A percentile compares a stretch with the other conserved stretches of the same genome.
Evolutionary conservation across 1,140 invertebrate genomes (phyloP).

Genomic region (Prorops nasuta): DNA sequence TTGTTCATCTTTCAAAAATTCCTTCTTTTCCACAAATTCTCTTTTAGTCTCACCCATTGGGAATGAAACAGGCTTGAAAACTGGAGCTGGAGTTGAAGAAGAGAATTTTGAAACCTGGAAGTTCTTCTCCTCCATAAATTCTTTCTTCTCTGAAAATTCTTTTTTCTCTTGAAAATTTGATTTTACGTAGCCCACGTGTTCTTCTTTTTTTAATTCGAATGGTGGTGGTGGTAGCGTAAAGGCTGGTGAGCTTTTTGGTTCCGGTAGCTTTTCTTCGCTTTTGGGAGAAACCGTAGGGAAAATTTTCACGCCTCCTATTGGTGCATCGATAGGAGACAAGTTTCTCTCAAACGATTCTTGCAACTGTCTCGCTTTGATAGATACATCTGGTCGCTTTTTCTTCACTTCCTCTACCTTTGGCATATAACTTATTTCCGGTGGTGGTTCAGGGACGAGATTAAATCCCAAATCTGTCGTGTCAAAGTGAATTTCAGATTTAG

Average conservation of each 20-base stretch:
- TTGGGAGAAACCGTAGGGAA: slow-evolving; percentile 54
- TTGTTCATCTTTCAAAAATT: slow-evolving; percentile 5
- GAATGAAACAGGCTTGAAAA: no score
- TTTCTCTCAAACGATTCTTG: slow-evolving; percentile 62
- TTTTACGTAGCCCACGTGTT: slow-evolving; percentile 9
- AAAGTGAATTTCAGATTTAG: background rate
- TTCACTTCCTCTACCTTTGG: slow-evolving; percentile 56
- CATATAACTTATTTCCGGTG: slow-evolving; percentile 69
- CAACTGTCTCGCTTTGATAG: slow-evolving; percentile 63
- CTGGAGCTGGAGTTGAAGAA: no score
- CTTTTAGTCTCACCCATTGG: background rate
- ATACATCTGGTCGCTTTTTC: slow-evolving; percentile 59
- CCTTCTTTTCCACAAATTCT: background rate
- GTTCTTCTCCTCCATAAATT: no score
- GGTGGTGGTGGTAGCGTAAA: slow-evolving; percentile 36
- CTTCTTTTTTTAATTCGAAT: slow-evolving; percentile 35
- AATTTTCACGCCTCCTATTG: slow-evolving; percentile 64
- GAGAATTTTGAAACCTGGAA: no score
- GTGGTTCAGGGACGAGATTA: slow-evolving; percentile 67
- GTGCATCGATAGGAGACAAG: slow-evolving; percentile 61
- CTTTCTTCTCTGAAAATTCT: no score
- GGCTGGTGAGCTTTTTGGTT: slow-evolving; percentile 7
- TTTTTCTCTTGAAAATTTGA: slow-evolving; percentile 19
- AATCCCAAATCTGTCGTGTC: slow-evolving; percentile 55
- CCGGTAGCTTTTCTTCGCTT: slow-evolving; percentile 14